Conservation (phyloP, 2,888 invertebrate species). For the Sarcophaga subvicina region DNA sequence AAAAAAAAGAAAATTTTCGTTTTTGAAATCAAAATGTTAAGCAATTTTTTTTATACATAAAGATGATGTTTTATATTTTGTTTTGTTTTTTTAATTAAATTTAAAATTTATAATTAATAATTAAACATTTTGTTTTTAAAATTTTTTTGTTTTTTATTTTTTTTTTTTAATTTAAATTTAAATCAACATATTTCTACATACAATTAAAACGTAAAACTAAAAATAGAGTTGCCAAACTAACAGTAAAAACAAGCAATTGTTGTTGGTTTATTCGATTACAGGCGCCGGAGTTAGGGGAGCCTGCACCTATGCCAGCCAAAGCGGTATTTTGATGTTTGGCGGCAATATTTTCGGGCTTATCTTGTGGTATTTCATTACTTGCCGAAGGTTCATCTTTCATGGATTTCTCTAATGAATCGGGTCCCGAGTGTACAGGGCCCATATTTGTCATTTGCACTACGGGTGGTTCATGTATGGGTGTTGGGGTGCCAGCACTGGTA, state of each 20-base stretch:
- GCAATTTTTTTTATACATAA: neutral
- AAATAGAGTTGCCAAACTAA: slow-evolving; percentile 40
- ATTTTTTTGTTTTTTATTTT: neutral
- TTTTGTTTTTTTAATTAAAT: slow-evolving; percentile 3
- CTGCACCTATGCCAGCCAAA: slow-evolving; percentile 73
- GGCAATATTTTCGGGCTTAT: slow-evolving; percentile 79
- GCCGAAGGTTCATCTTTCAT: slow-evolving; percentile 74
- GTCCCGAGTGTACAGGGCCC: slow-evolving; percentile 76
- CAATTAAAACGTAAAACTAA: slow-evolving; percentile 44
- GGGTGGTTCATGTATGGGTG: slow-evolving; percentile 82
- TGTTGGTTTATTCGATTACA: slow-evolving; percentile 11
- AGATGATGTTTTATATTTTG: neutral
- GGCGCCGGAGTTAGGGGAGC: slow-evolving; percentile 12
- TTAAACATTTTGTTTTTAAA: slow-evolving; percentile 4
- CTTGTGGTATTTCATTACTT: slow-evolving; percentile 74
- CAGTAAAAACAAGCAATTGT: slow-evolving; percentile 33
- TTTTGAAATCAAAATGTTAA: neutral
- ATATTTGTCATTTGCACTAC: slow-evolving; percentile 77
- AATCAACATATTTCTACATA: slow-evolving; percentile 61
- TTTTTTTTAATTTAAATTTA: slow-evolving; percentile 32
- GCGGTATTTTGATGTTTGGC: slow-evolving; percentile 74
- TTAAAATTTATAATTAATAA: slow-evolving; percentile 16
- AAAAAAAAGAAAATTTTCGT: neutral
- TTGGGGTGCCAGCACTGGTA: slow-evolving; percentile 83
- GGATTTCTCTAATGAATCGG: slow-evolving; percentile 77